Base-by-base conservation (phyloP, 2,888 invertebrate genomes). In the Cremastinae sp. region DNA sequence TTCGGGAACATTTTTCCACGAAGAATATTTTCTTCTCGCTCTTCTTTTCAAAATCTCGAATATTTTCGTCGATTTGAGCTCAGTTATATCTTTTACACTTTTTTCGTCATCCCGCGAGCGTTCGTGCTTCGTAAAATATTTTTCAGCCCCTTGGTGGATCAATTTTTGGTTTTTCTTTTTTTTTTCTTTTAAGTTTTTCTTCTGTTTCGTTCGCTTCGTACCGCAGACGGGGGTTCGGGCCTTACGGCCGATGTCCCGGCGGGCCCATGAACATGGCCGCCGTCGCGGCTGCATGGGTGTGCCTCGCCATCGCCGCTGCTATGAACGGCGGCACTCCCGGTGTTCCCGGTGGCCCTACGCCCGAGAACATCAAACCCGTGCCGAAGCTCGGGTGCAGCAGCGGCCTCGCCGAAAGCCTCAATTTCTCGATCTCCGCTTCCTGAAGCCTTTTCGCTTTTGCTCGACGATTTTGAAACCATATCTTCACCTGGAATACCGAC, bases 381-480 rank as follows among this genome's bases (percentile, higher is more conserved):
- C 94, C 94, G 85, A 94, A 94, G 45, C 95, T 94, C 12, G 94
- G 94, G 54, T 95, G 94, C 66, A 96, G 90, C 73, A 96, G 90
- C 0, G 96, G 96, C 79, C 96, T 91, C 3, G 96, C 95, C n/a
- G 96, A 95, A 22, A 96, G 92, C 84, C 97, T 93, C 65, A 97
- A 91, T 89, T 97, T 97, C 90, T 98, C 97, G 82, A 97, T 93
- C 90, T 97, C 97, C 0, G 97, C 98, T 88, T 99, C 98, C 91
- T 98, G 98, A 2, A 98, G 93, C 18, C 99, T 92, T 92, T 99
- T 99, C 86, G 97, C 97, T 91, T 99, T 99, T 81, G 98, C 98
- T 58, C 96, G 92, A 89, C 96, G 93, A 84, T 94, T 94, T 90
- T 94, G 94, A 87, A 94, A 94, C 94, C 94, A 94, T 82, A 94